Percentiles rank a stretch among this genome's conserved stretches.
Conservation (phyloP, 2,888 invertebrate species). For the Chorisops tibialis region DNA sequence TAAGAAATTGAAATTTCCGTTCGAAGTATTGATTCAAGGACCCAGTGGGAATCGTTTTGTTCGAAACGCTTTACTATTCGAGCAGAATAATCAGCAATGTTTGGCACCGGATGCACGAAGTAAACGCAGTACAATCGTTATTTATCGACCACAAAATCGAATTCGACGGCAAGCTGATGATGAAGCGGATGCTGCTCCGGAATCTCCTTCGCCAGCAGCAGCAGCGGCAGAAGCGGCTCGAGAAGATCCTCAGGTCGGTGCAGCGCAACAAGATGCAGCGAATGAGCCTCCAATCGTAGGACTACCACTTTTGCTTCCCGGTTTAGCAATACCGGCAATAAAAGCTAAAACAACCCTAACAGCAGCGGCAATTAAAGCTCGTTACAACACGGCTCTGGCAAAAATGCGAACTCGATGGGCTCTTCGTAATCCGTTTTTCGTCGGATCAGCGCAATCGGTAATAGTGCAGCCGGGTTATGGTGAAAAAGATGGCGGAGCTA, state of each 20-base stretch:
- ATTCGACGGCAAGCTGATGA: not conserved
- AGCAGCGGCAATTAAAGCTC: not conserved
- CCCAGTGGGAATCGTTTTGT: conserved; percentile 46
- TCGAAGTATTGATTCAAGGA: conserved; percentile 49
- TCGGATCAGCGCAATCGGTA: not conserved
- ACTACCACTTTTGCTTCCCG: not conserved
- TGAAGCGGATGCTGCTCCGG: not conserved
- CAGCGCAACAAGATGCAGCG: not conserved
- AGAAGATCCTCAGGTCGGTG: not conserved
- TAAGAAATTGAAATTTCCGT: conserved; percentile 42
- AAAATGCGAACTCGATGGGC: not conserved
- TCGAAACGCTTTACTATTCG: conserved; percentile 45
- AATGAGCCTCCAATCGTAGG: conserved; percentile 2
- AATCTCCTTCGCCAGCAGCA: not conserved
- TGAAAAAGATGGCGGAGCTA: too few relatives aligned
- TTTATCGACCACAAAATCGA: conserved; percentile 42
- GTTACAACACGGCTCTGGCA: conserved; percentile 6
- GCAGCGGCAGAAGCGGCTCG: not conserved
- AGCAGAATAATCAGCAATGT: conserved; percentile 37
- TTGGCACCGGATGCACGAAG: conserved; percentile 34
- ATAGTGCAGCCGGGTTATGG: too few relatives aligned
- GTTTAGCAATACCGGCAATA: conserved; percentile 1
- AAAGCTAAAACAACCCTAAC: not conserved
- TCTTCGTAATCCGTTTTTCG: not conserved
- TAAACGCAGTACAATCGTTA: conserved; percentile 46